Evolutionary conservation across 1,140 invertebrate genomes (phyloP).

Genomic region (Caenorhabditis inopinata): DNA sequence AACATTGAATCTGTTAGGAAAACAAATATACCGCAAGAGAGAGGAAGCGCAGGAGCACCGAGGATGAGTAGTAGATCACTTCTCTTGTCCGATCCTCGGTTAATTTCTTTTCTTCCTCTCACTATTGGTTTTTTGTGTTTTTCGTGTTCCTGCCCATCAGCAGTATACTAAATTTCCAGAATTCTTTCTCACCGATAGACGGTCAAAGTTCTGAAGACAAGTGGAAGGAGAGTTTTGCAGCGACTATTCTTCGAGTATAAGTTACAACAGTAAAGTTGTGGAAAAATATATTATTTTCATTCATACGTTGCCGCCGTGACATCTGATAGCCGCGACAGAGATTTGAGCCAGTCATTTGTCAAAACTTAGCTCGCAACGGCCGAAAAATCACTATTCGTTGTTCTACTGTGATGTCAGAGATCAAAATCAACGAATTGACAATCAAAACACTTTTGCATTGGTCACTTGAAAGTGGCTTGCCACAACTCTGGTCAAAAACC

Average conservation of each 20-base stretch:
- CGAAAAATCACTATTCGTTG: slow-evolving; percentile 11
- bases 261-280: slow-evolving; percentile 7
- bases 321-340: slow-evolving; percentile 10
- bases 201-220: background rate
- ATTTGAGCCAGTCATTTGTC: slow-evolving; percentile 14
- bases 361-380: background rate
- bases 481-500: too few relatives aligned
- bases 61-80: slow-evolving; percentile 17
- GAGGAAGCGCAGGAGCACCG: background rate
- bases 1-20: slow-evolving; percentile 23
- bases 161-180: background rate
- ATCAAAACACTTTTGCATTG: background rate
- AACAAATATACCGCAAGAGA: background rate
- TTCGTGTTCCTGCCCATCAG: background rate
- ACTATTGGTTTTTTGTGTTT: background rate
- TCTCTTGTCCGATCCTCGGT: background rate
- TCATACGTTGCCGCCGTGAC: slow-evolving; percentile 13
- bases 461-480: background rate
- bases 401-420: background rate
- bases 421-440: background rate
- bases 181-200: slow-evolving; percentile 1
- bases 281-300: slow-evolving; percentile 30
- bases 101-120: background rate
- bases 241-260: background rate
- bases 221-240: background rate